Evolutionary conservation across 1,140 invertebrate genomes (phyloP), one percentile per base, ranked within the genome.

Genomic region (Papilio polytes): DNA sequence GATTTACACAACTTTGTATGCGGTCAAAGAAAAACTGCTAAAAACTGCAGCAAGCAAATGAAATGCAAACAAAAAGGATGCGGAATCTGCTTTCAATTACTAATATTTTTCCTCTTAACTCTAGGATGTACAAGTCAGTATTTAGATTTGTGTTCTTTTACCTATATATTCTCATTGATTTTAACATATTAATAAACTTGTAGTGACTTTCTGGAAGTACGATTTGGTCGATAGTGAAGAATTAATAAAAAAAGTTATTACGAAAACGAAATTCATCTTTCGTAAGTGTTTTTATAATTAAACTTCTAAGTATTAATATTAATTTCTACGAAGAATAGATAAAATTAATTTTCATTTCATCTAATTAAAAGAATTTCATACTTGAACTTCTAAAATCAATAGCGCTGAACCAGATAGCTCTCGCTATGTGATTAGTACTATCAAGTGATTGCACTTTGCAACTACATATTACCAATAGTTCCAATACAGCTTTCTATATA

Each of bases 181-280:
- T 82, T 80, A 80, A 66, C 20, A 20, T n/a, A 20, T 6, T 9
- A n/a, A 7, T 53, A 53, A 77, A 56, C 31, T 88, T 87, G 82
- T 84, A 92, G 89, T 84, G 72, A 83, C 85, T 78, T 80, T 88
- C 46, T 87, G 85, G 81, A 85, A 82, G 70, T 78, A 76, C 78
- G 80, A 85, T 74, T 73, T 80, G 31, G 70, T 86, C 15, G 72
- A 82, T 72, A 82, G 84, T 74, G 72, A 70, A n/a, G 82, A 86
- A 78, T 80, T 86, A 80, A 81, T 89, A 81, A 79, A 83, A 26
- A 87, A 83, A 73, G 74, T 86, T 78, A 83, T 88, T 59, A 80
- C 82, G n/a, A 83, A 82, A 81, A 81, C 79, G 10, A 87, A 81
- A n/a, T n/a, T n/a, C 53, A 84, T 89, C 80, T 85, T 88, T 81